A percentile compares a stretch with the other conserved stretches of the same genome.
These are phyloP conservation scores for Zaprionus lachaisei DNA, from an alignment of 1,140 invertebrate species.

Conservation along the genomic window DNA sequence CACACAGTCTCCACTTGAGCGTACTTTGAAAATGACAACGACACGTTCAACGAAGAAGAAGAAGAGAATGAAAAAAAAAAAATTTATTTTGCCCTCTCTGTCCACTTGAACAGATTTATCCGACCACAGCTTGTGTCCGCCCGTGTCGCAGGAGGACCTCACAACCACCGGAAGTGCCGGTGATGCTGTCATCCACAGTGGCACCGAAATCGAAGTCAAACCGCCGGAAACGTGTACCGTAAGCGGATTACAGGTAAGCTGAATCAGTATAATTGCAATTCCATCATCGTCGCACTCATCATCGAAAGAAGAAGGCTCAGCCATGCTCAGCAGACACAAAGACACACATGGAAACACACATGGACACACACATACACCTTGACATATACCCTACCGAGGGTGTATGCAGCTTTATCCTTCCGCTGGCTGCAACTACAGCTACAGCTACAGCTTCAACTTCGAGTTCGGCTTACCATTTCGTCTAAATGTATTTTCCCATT, in stretches of 20 bases:
- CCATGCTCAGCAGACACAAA: slow-evolving; percentile 16
- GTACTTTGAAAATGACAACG: slow-evolving; percentile 42
- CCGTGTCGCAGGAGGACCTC: slow-evolving; percentile 69
- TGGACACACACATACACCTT: background rate
- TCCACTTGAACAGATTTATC: slow-evolving; percentile 72
- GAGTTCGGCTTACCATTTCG: slow-evolving; percentile 44
- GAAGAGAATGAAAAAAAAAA: slow-evolving; percentile 35
- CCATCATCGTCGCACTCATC: slow-evolving; percentile 64
- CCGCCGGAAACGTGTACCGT: slow-evolving; percentile 84
- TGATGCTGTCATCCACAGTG: slow-evolving; percentile 67
- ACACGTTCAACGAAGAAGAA: slow-evolving; percentile 33
- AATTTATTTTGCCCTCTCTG: slow-evolving; percentile 41
- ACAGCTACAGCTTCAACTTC: slow-evolving; percentile 30
- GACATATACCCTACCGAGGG: background rate
- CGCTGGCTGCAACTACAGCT: slow-evolving; percentile 31
- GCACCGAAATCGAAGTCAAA: slow-evolving; percentile 77
- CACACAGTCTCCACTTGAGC: slow-evolving; percentile 20
- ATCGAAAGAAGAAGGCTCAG: slow-evolving; percentile 36
- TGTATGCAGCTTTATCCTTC: slow-evolving; percentile 11
- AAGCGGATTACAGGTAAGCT: slow-evolving; percentile 86
- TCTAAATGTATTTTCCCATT: slow-evolving; percentile 62
- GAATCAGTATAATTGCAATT: slow-evolving; percentile 73
- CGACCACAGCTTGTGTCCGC: slow-evolving; percentile 75
- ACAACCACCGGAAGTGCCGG: slow-evolving; percentile 64
- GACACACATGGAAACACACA: background rate